Conservation (phyloP, 2,797 vertebrate genomes). For the Psittacula derbiana region DNA sequence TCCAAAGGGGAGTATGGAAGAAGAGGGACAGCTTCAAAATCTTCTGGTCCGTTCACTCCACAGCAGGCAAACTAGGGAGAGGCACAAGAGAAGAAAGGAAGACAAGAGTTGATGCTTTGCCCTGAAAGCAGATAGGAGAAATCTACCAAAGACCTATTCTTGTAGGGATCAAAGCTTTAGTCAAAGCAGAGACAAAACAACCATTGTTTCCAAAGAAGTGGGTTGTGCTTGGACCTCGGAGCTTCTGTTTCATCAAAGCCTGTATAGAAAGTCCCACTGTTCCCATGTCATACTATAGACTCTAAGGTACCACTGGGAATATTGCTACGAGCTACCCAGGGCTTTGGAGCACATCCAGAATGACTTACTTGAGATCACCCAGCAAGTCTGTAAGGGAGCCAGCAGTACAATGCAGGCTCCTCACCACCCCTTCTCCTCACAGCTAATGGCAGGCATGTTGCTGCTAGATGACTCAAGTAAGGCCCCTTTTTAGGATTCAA, state of each 20-base stretch:
- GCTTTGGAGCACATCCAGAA: not conserved
- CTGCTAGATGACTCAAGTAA: not conserved
- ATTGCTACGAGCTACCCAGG: not conserved
- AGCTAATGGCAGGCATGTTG: not conserved
- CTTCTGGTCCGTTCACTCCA: constrained; percentile 88
- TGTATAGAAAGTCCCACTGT: not conserved
- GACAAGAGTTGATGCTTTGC: not conserved
- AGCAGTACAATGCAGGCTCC: not conserved
- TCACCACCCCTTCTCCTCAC: accelerated
- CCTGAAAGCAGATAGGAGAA: not conserved
- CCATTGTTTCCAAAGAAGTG: not conserved
- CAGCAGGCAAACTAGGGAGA: constrained; percentile 88
- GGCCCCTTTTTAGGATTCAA: not conserved
- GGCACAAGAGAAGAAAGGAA: not conserved
- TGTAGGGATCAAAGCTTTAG: not conserved
- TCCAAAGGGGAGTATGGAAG: constrained; percentile 73
- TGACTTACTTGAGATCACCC: not conserved
- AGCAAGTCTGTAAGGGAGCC: not conserved
- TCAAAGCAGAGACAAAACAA: not conserved
- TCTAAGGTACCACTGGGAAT: not conserved
- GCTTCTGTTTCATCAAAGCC: not conserved
- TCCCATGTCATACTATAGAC: not conserved
- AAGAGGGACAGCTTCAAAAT: constrained; percentile 82
- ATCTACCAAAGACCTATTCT: not conserved
- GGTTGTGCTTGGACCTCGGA: not conserved